Conservation (phyloP, 2,113 vertebrate species). For the Camelus dromedarius region DNA sequence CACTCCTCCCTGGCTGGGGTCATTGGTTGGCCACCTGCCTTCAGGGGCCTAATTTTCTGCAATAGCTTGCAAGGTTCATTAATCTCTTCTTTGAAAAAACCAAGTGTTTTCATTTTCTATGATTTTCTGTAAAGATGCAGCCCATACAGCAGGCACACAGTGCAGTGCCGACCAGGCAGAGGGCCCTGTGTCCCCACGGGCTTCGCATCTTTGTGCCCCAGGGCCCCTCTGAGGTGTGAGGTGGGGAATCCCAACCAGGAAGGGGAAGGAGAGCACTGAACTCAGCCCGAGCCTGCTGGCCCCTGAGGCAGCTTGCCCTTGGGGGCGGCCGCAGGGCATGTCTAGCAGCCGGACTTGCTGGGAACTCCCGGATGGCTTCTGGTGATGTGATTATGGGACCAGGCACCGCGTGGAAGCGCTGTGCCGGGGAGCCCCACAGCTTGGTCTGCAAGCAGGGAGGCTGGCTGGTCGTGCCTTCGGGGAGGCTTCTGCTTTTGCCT, state of each 20-base stretch:
- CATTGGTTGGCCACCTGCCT: neutral
- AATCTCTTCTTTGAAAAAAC: neutral
- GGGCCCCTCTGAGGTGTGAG: neutral
- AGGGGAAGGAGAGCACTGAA: rapidly evolving
- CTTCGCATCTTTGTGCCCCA: neutral
- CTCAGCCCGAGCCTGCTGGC: neutral
- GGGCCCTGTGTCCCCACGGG: too few species aligned
- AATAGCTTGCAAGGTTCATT: neutral
- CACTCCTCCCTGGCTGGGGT: rapidly evolving
- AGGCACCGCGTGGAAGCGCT: neutral
- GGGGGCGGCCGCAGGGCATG: rapidly evolving
- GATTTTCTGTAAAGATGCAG: neutral
- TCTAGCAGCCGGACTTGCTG: neutral
- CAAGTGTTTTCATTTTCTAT: neutral
- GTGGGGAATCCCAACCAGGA: neutral
- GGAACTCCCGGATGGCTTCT: neutral
- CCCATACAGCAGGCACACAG: rapidly evolving
- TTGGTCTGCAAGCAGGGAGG: neutral
- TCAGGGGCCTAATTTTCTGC: neutral
- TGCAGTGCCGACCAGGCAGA: rapidly evolving
- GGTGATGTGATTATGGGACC: neutral
- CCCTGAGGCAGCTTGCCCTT: neutral
- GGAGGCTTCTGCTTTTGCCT: neutral
- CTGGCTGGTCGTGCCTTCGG: neutral
- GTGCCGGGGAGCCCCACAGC: rapidly evolving